Percentiles rank a stretch among this genome's conserved stretches.
phyloP scores from a whole-genome alignment of 2,113 vertebrate genomes.

The Maccullochella peelii region DNA sequence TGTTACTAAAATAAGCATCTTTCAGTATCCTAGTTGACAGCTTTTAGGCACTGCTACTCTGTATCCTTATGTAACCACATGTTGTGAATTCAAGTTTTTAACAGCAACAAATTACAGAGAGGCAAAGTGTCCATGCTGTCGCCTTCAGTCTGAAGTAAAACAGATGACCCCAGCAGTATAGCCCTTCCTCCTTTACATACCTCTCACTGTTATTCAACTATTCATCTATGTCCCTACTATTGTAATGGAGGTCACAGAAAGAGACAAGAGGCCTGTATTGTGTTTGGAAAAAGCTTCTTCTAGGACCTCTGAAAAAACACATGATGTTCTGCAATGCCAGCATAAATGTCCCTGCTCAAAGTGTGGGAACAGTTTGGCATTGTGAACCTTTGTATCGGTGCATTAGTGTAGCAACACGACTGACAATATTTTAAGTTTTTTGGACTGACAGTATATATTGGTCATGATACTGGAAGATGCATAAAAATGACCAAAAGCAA shows the following conservation, averaged over 20 bases:
- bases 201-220: slow-evolving; percentile 20
- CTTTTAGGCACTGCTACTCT: not conserved
- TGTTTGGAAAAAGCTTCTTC: slow-evolving; percentile 12
- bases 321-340: not conserved
- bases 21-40: not conserved
- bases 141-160: slow-evolving; percentile 3
- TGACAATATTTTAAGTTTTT: not conserved
- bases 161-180: not conserved
- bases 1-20: not conserved
- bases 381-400: not conserved
- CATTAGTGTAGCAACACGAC: not conserved
- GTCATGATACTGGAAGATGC: not conserved
- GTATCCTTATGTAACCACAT: not conserved
- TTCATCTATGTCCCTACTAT: not conserved
- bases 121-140: not conserved
- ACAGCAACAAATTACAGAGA: not conserved
- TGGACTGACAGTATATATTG: not conserved
- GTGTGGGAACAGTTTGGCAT: not conserved
- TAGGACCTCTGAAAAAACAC: slow-evolving; percentile 23
- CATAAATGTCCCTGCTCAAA: not conserved
- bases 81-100: not conserved
- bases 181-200: not conserved
- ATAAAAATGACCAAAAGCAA: not conserved
- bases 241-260: not conserved
- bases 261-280: slow-evolving; percentile 1